Evolutionary conservation across 2,888 invertebrate species (phyloP).

Genomic region (Diaphora mendica): DNA sequence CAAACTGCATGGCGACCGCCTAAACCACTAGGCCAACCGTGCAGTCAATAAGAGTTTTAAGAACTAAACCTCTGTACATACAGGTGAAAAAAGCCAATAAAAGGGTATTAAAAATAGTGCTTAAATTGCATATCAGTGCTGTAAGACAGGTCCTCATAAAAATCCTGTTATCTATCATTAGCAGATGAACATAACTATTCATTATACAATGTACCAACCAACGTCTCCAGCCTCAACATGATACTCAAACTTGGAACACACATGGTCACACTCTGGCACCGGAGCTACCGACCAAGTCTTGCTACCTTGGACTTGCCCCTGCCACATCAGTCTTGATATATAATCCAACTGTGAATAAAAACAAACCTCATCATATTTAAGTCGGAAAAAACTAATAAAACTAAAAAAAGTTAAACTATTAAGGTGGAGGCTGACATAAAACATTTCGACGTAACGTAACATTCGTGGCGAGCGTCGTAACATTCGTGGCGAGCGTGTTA

Average conservation of each 20-base stretch:
- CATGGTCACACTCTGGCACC: conserved; percentile 93
- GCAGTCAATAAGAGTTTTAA: no score
- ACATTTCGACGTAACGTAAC: no score
- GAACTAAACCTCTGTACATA: no score
- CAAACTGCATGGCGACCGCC: no score
- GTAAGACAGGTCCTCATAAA: no score
- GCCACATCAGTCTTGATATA: conserved; percentile 97
- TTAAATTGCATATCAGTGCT: not conserved
- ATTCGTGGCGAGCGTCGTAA: no score
- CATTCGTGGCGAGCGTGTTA: no score
- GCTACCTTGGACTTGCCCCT: conserved; percentile 94
- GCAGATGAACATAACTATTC: not conserved
- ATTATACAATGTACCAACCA: conserved; percentile 80
- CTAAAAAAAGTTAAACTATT: no score
- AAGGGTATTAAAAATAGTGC: not conserved
- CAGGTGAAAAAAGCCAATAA: no score
- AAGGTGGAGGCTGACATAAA: no score
- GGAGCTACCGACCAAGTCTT: conserved; percentile 95
- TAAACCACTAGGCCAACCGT: no score
- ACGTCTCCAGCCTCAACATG: conserved; percentile 95
- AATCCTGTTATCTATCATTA: not conserved
- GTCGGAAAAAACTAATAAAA: not conserved
- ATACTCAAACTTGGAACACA: conserved; percentile 91
- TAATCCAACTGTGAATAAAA: conserved; percentile 91
- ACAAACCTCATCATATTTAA: not conserved